Evolutionary conservation across 2,113 vertebrate species (phyloP).

Genomic region (Podocnemis expansa): DNA sequence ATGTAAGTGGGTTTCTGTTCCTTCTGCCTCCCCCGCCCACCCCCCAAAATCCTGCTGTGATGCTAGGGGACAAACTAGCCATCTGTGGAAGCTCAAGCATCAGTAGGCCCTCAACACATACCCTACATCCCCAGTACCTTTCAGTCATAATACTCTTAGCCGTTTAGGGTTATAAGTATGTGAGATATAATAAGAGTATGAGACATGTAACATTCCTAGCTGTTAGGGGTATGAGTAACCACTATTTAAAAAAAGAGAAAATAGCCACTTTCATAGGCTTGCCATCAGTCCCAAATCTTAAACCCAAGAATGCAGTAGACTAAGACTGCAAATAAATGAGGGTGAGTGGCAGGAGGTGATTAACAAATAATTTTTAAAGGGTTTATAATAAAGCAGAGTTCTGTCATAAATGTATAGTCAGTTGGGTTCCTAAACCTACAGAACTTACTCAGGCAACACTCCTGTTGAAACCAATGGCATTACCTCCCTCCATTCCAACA

Average conservation of each 20-base stretch:
- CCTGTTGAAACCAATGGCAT: neutral
- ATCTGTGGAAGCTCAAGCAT: neutral
- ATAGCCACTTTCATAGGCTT: neutral
- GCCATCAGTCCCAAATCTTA: neutral
- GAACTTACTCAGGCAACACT: neutral
- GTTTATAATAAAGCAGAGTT: neutral
- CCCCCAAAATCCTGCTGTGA: too few relatives aligned
- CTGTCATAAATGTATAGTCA: neutral
- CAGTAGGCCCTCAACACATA: neutral
- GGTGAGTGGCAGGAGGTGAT: neutral
- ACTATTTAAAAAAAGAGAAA: neutral
- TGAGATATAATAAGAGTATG: too few relatives aligned
- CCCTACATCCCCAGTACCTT: neutral
- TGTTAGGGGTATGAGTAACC: neutral
- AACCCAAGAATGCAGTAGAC: neutral
- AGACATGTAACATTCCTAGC: too few relatives aligned
- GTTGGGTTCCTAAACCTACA: neutral
- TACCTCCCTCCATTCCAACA: neutral
- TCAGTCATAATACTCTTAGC: neutral
- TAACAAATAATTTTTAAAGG: neutral
- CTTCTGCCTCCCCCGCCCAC: too few relatives aligned
- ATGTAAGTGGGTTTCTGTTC: neutral
- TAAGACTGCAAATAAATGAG: constrained; percentile 6
- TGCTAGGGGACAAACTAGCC: neutral
- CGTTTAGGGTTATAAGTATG: neutral